These are phyloP conservation scores for Macrobrachium rosenbergii DNA, from an alignment of 1,140 invertebrate genomes.

Conservation along the genomic window DNA sequence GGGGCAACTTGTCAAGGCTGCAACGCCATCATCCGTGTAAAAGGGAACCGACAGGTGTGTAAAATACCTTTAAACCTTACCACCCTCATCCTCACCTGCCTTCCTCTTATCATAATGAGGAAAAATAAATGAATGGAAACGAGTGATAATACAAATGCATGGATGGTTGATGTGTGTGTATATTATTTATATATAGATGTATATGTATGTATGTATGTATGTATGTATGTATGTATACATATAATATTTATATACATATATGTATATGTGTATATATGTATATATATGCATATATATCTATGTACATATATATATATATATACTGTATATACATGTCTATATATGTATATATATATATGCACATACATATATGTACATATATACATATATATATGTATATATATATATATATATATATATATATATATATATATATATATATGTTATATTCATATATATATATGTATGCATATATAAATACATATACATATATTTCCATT, in stretches of 20 bases:
- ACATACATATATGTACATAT: background rate
- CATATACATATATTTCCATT: too few species aligned
- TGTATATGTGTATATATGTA: slow-evolving; percentile 8
- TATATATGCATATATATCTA: background rate
- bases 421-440: background rate
- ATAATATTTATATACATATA: slow-evolving; percentile 3
- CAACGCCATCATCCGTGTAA: background rate
- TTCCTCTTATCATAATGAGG: background rate
- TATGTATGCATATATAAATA: too few species aligned
- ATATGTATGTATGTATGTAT: background rate
- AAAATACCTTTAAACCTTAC: too few species aligned
- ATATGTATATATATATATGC: background rate
- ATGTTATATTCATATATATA: too few species aligned
- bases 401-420: background rate
- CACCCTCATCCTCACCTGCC: too few species aligned
- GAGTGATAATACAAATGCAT: background rate
- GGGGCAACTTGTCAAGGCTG: background rate
- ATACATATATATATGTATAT: slow-evolving; percentile 15
- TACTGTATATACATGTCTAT: slow-evolving; percentile 7
- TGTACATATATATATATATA: slow-evolving; percentile 15
- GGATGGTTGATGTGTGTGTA: background rate
- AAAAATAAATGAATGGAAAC: background rate
- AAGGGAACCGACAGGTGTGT: too few species aligned
- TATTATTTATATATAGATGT: too few species aligned
- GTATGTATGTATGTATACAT: background rate